phyloP scores from a whole-genome alignment of 2,888 invertebrate genomes.

The Dascillus cervinus region DNA sequence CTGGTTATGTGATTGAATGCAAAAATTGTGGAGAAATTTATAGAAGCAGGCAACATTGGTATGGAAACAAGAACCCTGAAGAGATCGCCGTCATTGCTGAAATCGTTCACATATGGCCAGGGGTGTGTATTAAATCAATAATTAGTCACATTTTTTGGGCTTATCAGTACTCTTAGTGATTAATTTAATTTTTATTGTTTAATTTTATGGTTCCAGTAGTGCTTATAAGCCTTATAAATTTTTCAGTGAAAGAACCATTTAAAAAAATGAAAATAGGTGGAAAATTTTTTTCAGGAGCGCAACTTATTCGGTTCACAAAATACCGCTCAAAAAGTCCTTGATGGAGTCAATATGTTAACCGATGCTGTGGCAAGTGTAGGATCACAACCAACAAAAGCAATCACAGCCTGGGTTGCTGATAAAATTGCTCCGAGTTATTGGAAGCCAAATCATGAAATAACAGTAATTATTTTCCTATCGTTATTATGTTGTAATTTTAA shows the following conservation, averaged over 20 bases:
- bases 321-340: conserved; percentile 47
- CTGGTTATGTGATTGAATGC: conserved; percentile 71
- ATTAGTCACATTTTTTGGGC: conserved; percentile 10
- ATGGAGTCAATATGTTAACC: conserved; percentile 50
- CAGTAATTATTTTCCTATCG: conserved; percentile 40
- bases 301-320: conserved; percentile 34
- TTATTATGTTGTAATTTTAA: not conserved
- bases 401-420: conserved; percentile 69
- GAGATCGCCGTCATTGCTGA: conserved; percentile 58
- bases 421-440: conserved; percentile 73
- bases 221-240: conserved; percentile 18
- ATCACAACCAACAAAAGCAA: conserved; percentile 60
- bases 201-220: conserved; percentile 2
- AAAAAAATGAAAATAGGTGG: conserved; percentile 29
- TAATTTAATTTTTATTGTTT: conserved; percentile 13
- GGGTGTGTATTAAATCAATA: conserved; percentile 36
- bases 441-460: conserved; percentile 69
- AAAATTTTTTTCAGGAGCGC: conserved; percentile 35
- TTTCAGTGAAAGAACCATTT: conserved; percentile 5
- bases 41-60: conserved; percentile 72
- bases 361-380: conserved; percentile 56
- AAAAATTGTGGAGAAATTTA: conserved; percentile 64
- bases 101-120: conserved; percentile 63
- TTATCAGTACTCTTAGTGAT: conserved; percentile 22
- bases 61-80: conserved; percentile 68